Percentiles rank a stretch among this genome's conserved stretches.
These are phyloP conservation scores for Amphipyra berbera DNA, from an alignment of 2,888 invertebrate species.

Conservation along the genomic window DNA sequence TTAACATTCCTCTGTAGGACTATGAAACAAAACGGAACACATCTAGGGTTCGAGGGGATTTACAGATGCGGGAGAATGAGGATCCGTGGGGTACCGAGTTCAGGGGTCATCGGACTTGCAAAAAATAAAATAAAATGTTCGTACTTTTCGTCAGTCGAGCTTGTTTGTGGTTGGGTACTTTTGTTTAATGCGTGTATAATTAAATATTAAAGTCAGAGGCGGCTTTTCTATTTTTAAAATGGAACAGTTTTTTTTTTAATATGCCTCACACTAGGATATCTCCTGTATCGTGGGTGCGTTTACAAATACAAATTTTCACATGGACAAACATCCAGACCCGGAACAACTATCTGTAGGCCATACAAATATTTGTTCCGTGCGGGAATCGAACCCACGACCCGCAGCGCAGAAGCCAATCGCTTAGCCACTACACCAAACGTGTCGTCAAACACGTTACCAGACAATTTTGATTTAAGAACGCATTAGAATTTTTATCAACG, in stretches of 20 bases:
- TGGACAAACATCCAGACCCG: too few relatives aligned
- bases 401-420: too few relatives aligned
- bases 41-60: conserved; percentile 61
- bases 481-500: not conserved
- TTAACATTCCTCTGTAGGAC: conserved; percentile 84
- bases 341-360: too few relatives aligned
- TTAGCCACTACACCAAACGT: too few relatives aligned
- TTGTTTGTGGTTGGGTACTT: conserved; percentile 22
- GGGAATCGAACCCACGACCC: too few relatives aligned
- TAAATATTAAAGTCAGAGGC: conserved; percentile 31
- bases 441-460: too few relatives aligned
- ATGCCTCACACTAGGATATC: too few relatives aligned
- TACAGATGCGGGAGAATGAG: conserved; percentile 48
- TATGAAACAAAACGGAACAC: conserved; percentile 77
- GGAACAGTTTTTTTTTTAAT: too few relatives aligned
- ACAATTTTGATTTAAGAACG: too few relatives aligned
- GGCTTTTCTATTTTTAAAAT: conserved; percentile 17
- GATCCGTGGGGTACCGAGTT: conserved; percentile 31
- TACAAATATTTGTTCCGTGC: too few relatives aligned
- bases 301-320: too few relatives aligned
- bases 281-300: too few relatives aligned
- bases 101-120: conserved; percentile 41
- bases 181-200: conserved; percentile 35
- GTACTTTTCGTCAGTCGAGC: conserved; percentile 30
- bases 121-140: conserved; percentile 44